Conservation (phyloP, 1,140 invertebrate species). For the Teleopsis dalmanni region DNA sequence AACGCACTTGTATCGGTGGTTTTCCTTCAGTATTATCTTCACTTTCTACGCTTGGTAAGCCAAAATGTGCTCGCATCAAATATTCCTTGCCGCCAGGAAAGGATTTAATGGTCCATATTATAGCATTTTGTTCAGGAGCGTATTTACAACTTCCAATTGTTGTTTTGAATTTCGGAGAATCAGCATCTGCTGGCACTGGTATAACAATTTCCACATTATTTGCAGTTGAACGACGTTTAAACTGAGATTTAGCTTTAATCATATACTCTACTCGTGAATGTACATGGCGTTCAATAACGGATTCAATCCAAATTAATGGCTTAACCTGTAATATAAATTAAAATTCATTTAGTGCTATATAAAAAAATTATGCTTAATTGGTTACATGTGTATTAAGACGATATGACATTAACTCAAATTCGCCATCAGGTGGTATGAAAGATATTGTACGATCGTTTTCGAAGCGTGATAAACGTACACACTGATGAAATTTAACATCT, state of each 20-base stretch:
- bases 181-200: conserved; percentile 95
- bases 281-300: conserved; percentile 96
- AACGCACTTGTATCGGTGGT: conserved; percentile 97
- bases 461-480: conserved; percentile 93
- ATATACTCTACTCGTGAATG: conserved; percentile 98
- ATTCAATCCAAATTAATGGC: conserved; percentile 99
- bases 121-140: conserved; percentile 93
- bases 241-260: conserved; percentile 99
- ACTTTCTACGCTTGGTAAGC: conserved; percentile 91
- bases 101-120: conserved; percentile 99
- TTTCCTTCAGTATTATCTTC: conserved; percentile 90
- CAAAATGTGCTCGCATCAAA: conserved; percentile 98
- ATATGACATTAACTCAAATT: conserved; percentile 99
- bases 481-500: conserved; percentile 99
- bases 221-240: conserved; percentile 94
- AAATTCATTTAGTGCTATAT: neutral
- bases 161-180: conserved; percentile 98
- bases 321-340: conserved; percentile 59
- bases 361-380: conserved; percentile 12
- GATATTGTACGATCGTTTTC: conserved; percentile 99
- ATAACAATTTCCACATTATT: conserved; percentile 99
- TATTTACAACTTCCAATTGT: conserved; percentile 97
- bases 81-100: conserved; percentile 99
- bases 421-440: conserved; percentile 98
- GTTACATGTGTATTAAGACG: conserved; percentile 90